Percentiles rank a stretch among this genome's conserved stretches.
Conservation (phyloP, 2,113 vertebrate genomes). For the Cyphomyrus plagiostoma region DNA sequence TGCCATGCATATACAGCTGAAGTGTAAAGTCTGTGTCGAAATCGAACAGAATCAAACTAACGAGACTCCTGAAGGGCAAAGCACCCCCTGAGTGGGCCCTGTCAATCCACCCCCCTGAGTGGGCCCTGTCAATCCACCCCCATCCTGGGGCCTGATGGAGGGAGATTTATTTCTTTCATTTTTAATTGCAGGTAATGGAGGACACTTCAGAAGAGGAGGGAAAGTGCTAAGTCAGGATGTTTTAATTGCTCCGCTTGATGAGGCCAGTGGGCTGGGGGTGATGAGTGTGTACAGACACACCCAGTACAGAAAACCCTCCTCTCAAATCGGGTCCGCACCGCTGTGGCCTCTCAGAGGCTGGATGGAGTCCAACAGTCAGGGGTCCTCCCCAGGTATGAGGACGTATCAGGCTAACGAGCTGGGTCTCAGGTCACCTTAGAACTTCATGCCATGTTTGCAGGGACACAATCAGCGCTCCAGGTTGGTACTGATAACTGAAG, state of each 20-base stretch:
- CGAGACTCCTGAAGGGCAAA: not conserved
- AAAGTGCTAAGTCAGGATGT: constrained; percentile 21
- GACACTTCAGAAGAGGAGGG: constrained; percentile 22
- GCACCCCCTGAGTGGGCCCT: not conserved
- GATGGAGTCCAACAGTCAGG: not conserved
- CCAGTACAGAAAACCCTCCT: not conserved
- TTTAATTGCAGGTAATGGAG: constrained; percentile 37
- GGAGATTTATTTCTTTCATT: constrained; percentile 21
- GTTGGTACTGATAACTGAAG: not conserved
- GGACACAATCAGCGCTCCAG: not conserved
- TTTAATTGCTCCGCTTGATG: constrained; percentile 1
- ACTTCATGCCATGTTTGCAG: not conserved
- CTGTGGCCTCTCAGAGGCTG: not conserved
- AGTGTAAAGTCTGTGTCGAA: not conserved
- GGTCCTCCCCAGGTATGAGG: not conserved
- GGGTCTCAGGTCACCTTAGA: not conserved
- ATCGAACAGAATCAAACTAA: not conserved
- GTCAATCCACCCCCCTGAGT: not conserved
- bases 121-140: not conserved
- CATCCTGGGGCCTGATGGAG: not conserved
- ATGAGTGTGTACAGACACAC: not conserved
- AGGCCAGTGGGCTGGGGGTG: not conserved
- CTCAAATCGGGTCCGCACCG: not conserved
- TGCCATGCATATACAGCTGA: not conserved
- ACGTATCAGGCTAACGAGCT: not conserved